phyloP scores from a whole-genome alignment of 2,888 invertebrate genomes.

The Pterostichus niger region DNA sequence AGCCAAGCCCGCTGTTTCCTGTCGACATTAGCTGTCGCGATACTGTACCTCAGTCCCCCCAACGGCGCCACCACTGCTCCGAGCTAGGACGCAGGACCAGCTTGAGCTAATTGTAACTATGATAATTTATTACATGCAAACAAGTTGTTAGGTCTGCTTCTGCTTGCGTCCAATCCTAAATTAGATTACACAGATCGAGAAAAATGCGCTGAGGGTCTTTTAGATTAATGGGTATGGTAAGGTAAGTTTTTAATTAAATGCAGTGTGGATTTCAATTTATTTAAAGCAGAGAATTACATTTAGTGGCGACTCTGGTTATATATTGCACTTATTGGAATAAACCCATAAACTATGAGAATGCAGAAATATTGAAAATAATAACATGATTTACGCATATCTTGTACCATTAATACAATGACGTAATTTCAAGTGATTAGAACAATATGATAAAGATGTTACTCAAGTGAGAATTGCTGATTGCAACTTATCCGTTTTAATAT shows the following conservation, averaged over 20 bases:
- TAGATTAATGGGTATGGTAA: constrained; percentile 29
- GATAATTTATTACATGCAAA: constrained; percentile 64
- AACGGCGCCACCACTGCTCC: neutral
- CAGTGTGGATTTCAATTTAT: constrained; percentile 38
- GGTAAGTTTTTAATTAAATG: constrained; percentile 40
- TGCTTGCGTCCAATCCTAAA: constrained; percentile 30
- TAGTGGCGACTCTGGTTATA: neutral
- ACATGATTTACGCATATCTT: too few species aligned
- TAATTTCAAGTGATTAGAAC: too few species aligned
- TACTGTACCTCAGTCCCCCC: neutral
- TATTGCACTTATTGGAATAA: neutral
- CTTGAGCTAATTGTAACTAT: constrained; percentile 60
- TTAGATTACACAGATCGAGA: constrained; percentile 40
- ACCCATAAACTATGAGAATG: neutral
- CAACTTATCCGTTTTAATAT: too few species aligned
- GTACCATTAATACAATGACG: too few species aligned
- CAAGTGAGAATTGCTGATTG: too few species aligned
- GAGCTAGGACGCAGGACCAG: neutral
- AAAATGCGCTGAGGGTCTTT: constrained; percentile 30
- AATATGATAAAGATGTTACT: too few species aligned
- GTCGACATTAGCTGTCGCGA: neutral
- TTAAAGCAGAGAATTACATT: constrained; percentile 13
- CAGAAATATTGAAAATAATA: too few species aligned
- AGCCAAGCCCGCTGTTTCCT: neutral
- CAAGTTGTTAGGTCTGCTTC: constrained; percentile 56